Evolutionary conservation across 2,888 invertebrate species (phyloP), one percentile per base, ranked within the genome.

Genomic region (Criorhina ranunculi): DNA sequence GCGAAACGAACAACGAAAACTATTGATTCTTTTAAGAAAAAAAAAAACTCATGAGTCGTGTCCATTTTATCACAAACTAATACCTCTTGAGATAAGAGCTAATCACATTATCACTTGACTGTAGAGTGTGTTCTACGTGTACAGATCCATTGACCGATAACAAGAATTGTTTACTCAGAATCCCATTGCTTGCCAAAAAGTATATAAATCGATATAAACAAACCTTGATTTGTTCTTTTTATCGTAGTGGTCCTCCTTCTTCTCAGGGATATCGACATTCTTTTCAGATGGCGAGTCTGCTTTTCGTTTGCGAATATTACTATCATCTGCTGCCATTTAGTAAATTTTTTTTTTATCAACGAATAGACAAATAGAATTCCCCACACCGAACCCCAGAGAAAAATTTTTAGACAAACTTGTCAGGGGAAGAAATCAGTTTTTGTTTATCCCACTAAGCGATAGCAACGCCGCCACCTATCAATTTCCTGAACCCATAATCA

Each of bases 171-270:
- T 24, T 24, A 24, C 19, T 19, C 42, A 2, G 17, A 46, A 19
- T 9, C 3, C 46, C 19, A 11, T 9, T 46, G 46, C 46, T 24
- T 24, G 24, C 24, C 24, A 19, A 46, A 19, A 8, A 17, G 4
- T 12, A 35, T 35, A 72, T 17, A 37, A 80, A 80, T 80, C 80
- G 53, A 80, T 66, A 77, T 15, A 40, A 35, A 64, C 82, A 77
- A 60, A 82, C 82, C 82, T 37, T 31, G 72, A 15, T 33, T 82
- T 82, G 9, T 11, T 24, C 37, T 66, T 66, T 53, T 82, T 82
- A 31, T 82, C 59, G 8, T 60, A 0, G 33, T 53, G 59, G 0
- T 2, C 11, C 15, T 2, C 11, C 15, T 53, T 49, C 1, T 17
- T 12, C 33, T 17, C 11, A 1, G 29, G 2, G 1, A 0, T 9